phyloP scores from a whole-genome alignment of 2,888 invertebrate species.

The Bugulina stolonifera region DNA sequence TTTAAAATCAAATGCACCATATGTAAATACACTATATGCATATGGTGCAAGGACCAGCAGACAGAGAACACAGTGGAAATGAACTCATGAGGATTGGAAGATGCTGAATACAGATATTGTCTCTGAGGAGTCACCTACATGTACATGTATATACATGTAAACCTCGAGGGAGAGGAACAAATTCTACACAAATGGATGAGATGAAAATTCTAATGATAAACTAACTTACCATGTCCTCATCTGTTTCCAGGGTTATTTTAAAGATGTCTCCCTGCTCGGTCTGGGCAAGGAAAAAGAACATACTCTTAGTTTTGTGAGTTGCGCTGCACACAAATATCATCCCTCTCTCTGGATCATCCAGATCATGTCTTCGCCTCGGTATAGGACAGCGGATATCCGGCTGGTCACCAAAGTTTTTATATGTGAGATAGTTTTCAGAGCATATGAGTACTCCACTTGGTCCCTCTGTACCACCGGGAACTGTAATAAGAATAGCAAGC shows the following conservation, averaged over 20 bases:
- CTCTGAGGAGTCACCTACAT: too few relatives aligned
- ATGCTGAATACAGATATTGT: too few relatives aligned
- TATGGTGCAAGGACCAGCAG: too few relatives aligned
- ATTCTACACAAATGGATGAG: background rate
- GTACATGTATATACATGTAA: background rate
- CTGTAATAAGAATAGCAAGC: conserved; percentile 50
- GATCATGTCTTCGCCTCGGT: conserved; percentile 88
- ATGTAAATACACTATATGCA: too few relatives aligned
- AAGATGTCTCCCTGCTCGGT: conserved; percentile 97
- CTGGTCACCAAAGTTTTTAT: conserved; percentile 98
- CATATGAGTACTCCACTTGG: conserved; percentile 98
- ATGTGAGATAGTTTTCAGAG: conserved; percentile 97
- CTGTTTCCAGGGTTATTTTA: conserved; percentile 92
- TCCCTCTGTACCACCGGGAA: conserved; percentile 85
- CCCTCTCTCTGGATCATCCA: conserved; percentile 97
- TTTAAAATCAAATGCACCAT: too few relatives aligned
- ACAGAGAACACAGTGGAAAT: too few relatives aligned
- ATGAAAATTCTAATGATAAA: background rate
- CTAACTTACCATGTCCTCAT: conserved; percentile 77
- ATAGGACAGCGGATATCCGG: conserved; percentile 93
- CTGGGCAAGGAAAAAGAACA: conserved; percentile 99
- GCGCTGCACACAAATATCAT: conserved; percentile 99
- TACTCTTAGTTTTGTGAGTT: conserved; percentile 96
- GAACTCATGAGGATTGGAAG: too few relatives aligned
- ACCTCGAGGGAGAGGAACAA: too few relatives aligned